Conservation (phyloP, 1,140 invertebrate species). For the Pogonomyrmex barbatus region DNA sequence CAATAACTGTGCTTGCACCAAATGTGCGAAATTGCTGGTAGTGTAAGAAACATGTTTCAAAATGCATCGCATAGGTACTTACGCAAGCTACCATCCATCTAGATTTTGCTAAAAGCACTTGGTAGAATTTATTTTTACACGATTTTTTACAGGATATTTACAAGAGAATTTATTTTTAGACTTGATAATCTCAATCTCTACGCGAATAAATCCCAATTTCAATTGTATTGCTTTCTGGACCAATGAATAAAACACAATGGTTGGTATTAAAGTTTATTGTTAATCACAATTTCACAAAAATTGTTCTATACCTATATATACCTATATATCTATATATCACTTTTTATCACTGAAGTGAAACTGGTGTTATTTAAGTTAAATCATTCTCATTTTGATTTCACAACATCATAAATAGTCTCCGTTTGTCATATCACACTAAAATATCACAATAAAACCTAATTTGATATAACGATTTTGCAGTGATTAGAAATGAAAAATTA, state of each 20-base stretch:
- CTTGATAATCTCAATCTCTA: background rate
- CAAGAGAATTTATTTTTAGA: conserved; percentile 11
- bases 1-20: conserved; percentile 39
- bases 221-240: background rate
- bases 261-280: background rate
- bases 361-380: background rate
- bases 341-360: background rate
- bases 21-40: conserved; percentile 44
- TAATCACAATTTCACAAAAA: background rate
- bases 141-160: background rate
- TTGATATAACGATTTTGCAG: conserved; percentile 16
- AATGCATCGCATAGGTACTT: conserved; percentile 34
- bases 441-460: background rate
- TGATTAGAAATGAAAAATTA: background rate
- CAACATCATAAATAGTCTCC: background rate
- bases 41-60: conserved; percentile 37
- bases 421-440: background rate
- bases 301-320: background rate
- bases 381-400: background rate
- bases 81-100: conserved; percentile 8
- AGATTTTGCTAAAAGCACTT: conserved; percentile 13
- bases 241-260: background rate
- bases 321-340: background rate
- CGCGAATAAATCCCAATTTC: background rate
- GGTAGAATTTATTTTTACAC: conserved; percentile 13